phyloP scores from a whole-genome alignment of 2,888 invertebrate genomes.

The Plemyria rubiginata region DNA sequence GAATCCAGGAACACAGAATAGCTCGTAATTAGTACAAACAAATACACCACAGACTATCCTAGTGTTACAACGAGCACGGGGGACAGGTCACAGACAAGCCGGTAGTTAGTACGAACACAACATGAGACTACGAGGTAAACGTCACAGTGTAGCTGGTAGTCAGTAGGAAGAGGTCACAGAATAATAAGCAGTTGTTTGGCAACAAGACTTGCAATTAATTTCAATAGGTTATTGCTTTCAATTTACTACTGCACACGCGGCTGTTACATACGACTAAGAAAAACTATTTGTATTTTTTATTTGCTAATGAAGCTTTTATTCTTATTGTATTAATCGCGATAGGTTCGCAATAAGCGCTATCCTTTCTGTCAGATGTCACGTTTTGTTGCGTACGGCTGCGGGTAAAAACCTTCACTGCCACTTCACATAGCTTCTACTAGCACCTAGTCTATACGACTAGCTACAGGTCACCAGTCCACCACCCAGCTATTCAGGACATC shows the following conservation, averaged over 20 bases:
- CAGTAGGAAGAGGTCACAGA: slow-evolving; percentile 4
- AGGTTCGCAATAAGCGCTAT: too few species aligned
- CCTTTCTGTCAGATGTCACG: too few species aligned
- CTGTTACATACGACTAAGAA: neutral
- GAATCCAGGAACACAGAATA: slow-evolving; percentile 15
- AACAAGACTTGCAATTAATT: slow-evolving; percentile 1
- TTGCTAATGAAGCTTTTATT: too few species aligned
- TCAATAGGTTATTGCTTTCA: slow-evolving; percentile 19
- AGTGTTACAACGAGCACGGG: neutral
- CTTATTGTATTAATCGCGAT: too few species aligned
- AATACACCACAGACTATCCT: neutral
- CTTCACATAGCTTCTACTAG: too few species aligned
- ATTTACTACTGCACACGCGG: slow-evolving; percentile 16
- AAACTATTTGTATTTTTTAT: too few species aligned
- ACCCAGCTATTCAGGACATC: too few species aligned
- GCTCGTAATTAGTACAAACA: neutral
- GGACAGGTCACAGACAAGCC: slow-evolving; percentile 1
- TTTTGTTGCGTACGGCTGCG: too few species aligned
- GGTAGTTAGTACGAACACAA: neutral
- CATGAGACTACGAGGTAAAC: neutral
- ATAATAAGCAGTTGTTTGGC: slow-evolving; percentile 1
- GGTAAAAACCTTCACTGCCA: too few species aligned
- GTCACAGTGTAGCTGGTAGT: slow-evolving; percentile 4
- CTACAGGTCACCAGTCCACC: too few species aligned
- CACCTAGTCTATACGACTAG: too few species aligned